These are phyloP conservation scores for Philopotamus ludificatus DNA, from an alignment of 1,140 invertebrate species.

Conservation along the genomic window DNA sequence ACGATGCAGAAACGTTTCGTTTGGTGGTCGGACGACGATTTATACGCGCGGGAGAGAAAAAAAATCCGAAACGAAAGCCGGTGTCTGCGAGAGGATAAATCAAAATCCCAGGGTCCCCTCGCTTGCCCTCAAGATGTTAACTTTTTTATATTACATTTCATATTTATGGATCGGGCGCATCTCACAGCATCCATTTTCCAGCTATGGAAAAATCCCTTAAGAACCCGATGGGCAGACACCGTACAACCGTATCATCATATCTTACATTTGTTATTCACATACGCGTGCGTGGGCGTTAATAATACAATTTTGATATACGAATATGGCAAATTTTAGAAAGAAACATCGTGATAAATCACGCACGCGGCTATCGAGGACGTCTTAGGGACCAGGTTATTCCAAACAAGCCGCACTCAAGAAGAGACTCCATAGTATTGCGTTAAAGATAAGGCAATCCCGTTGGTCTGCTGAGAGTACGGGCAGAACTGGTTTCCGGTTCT, in stretches of 20 bases:
- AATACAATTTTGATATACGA: too few species aligned
- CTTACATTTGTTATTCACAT: not conserved
- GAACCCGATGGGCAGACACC: not conserved
- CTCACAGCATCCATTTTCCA: not conserved
- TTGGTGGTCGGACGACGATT: not conserved
- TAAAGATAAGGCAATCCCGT: too few species aligned
- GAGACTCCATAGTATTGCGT: too few species aligned
- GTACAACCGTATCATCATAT: not conserved
- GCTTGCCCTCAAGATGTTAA: slow-evolving; percentile 18
- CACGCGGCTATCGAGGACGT: too few species aligned
- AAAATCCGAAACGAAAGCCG: not conserved
- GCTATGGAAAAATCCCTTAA: slow-evolving; percentile 8
- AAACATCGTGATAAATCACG: too few species aligned
- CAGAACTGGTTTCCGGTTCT: too few species aligned
- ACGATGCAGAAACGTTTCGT: not conserved
- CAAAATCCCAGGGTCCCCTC: slow-evolving; percentile 13
- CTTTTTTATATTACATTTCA: slow-evolving; percentile 9
- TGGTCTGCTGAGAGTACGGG: too few species aligned
- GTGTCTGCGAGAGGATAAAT: slow-evolving; percentile 9
- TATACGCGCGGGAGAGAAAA: too few species aligned
- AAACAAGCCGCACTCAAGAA: too few species aligned
- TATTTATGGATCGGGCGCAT: slow-evolving; percentile 6
- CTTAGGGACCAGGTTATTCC: too few species aligned
- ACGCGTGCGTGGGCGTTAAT: too few species aligned
- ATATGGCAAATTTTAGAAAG: too few species aligned